Evolutionary conservation across 2,888 invertebrate genomes (phyloP), one percentile per base, ranked within the genome.

Genomic region (Lochmaea capreae): DNA sequence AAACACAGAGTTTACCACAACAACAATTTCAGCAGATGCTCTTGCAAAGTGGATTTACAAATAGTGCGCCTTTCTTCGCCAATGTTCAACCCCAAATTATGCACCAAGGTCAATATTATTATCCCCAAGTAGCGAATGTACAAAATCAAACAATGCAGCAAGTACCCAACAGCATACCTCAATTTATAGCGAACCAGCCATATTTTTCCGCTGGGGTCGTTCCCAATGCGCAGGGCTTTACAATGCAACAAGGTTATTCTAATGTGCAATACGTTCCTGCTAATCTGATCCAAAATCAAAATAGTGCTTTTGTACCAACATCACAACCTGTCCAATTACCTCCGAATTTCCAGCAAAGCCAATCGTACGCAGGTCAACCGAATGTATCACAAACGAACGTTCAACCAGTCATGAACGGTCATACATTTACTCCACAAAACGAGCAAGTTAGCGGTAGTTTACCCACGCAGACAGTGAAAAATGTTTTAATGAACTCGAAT

Each of bases 1-100:
- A 87, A 79, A 85, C 88, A 8, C 88, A 88, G 74, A 88, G 88
- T 81, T 84, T 88, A 76, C 89, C 88, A 65, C 88, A 87, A 78
- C 88, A 88, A 80, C 87, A 87, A 71, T 85, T 87, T 63, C 85
- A 87, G 72, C 87, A 88, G 79, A 86, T 87, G 84, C 83, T 88
- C 75, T 77, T 88, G 67, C 88, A 88, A 78, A 81, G 84, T 52
- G 85, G 85, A 58, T 85, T 83, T 65, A 79, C 84, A 67, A 82
- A 84, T 71, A 84, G 83, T 16, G 79, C 83, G 6, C 84, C 83
- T 74, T 84, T 84, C 76, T 83, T 83, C 39, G 18, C 73, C 2
- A 73, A 83, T 84, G 71, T 87, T 77, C 88, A 87, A 68, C 88
- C 87, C 52, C 86, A 85, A 72, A 71, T 76, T 69, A 65, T 76